A percentile compares a stretch with the other conserved stretches of the same genome.
These are phyloP conservation scores for Neolamprologus longior DNA, from an alignment of 2,113 vertebrate species.

Conservation along the genomic window DNA sequence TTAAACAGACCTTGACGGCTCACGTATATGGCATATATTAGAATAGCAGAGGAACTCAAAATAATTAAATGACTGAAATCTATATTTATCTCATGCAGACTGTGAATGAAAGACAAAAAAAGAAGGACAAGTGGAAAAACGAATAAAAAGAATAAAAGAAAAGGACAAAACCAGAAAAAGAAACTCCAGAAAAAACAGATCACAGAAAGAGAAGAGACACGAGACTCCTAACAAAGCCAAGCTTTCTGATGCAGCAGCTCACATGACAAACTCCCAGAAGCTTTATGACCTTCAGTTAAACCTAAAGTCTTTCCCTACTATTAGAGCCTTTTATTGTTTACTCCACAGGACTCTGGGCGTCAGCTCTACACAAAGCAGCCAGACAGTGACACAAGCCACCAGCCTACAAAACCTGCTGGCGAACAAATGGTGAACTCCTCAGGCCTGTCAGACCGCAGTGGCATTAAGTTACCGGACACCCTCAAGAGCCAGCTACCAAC, in stretches of 20 bases:
- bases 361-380: not conserved
- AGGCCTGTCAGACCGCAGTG: not conserved
- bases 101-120: not conserved
- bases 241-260: conserved; percentile 20
- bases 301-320: not conserved
- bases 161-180: not conserved
- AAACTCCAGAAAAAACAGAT: not conserved
- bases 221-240: not conserved
- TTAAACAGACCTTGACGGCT: not conserved
- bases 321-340: not conserved
- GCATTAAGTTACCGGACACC: not conserved
- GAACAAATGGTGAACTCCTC: not conserved
- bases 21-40: not conserved
- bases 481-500: not conserved
- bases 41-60: not conserved
- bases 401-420: not conserved
- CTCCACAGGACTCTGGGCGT: not conserved
- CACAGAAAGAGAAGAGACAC: not conserved
- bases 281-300: conserved; percentile 17
- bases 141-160: not conserved
- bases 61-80: not conserved
- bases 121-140: not conserved
- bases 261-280: conserved; percentile 26
- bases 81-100: not conserved
- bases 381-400: not conserved